These are phyloP conservation scores for Vulpes ferrilata DNA, from an alignment of 2,113 vertebrate species.

Conservation along the genomic window DNA sequence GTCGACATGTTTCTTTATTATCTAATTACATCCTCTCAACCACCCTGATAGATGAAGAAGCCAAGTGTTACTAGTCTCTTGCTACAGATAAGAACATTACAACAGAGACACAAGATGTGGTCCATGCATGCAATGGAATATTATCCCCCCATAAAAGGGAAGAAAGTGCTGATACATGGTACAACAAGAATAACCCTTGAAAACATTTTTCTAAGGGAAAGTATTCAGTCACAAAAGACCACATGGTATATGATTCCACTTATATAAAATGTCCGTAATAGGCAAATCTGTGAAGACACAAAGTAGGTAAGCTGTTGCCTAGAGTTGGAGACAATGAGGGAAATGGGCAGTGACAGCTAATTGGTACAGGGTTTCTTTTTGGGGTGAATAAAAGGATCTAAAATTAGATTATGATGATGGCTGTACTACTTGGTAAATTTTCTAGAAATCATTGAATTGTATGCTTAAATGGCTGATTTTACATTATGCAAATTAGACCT, in stretches of 20 bases:
- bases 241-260: slow-evolving; percentile 13
- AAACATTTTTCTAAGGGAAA: slow-evolving; percentile 46
- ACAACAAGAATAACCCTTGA: not conserved
- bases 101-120: not conserved
- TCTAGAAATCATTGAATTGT: slow-evolving; percentile 34
- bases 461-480: slow-evolving; percentile 38
- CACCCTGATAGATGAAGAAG: slow-evolving; percentile 16
- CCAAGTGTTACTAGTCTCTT: slow-evolving; percentile 11
- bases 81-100: slow-evolving; percentile 40
- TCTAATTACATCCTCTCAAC: slow-evolving; percentile 38
- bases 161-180: not conserved
- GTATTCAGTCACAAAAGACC: slow-evolving; percentile 39
- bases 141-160: slow-evolving; percentile 23
- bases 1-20: not conserved
- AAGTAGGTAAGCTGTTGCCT: not conserved
- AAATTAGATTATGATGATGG: slow-evolving; percentile 4
- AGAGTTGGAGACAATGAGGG: not conserved
- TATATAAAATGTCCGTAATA: slow-evolving; percentile 25
- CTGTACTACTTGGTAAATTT: not conserved
- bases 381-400: slow-evolving; percentile 12
- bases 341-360: not conserved
- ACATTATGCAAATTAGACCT: not conserved
- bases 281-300: slow-evolving; percentile 34
- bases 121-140: not conserved
- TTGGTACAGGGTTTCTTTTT: not conserved